These are phyloP conservation scores for Mus pahari DNA, from an alignment of 2,113 vertebrate genomes.

Conservation along the genomic window DNA sequence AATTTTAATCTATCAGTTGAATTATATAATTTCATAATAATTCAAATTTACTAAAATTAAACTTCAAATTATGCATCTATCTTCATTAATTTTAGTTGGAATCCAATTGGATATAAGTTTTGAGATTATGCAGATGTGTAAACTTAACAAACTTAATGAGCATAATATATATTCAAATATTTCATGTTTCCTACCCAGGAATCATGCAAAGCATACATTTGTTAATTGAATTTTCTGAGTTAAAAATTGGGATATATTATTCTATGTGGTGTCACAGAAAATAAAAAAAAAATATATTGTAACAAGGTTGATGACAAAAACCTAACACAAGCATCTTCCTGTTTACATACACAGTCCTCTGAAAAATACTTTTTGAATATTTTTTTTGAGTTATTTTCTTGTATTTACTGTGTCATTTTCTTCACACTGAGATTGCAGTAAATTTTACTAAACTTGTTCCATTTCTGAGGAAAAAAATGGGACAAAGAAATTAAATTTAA, in stretches of 20 bases:
- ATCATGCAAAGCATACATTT: background rate
- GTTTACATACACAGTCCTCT: slow-evolving; percentile 43
- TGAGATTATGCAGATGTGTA: slow-evolving; percentile 1
- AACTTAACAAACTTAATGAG: background rate
- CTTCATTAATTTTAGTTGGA: background rate
- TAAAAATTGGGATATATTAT: background rate
- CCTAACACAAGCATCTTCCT: slow-evolving; percentile 1
- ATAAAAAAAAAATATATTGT: background rate
- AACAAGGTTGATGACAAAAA: slow-evolving; percentile 4
- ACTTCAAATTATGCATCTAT: background rate
- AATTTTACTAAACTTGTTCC: slow-evolving; percentile 52
- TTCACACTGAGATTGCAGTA: slow-evolving; percentile 60
- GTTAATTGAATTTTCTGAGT: background rate
- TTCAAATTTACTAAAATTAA: background rate
- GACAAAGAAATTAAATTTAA: slow-evolving; percentile 76
- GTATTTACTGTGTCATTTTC: slow-evolving; percentile 63
- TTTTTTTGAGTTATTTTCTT: slow-evolving; percentile 69
- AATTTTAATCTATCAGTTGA: background rate
- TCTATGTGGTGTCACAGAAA: background rate
- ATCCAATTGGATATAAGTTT: background rate
- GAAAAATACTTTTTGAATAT: slow-evolving; percentile 63
- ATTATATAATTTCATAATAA: background rate
- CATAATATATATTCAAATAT: background rate
- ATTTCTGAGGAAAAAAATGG: slow-evolving; percentile 44
- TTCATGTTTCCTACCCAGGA: background rate